Base-by-base conservation (phyloP, 2,113 vertebrate genomes). In the Paraplagusia blochii region DNA sequence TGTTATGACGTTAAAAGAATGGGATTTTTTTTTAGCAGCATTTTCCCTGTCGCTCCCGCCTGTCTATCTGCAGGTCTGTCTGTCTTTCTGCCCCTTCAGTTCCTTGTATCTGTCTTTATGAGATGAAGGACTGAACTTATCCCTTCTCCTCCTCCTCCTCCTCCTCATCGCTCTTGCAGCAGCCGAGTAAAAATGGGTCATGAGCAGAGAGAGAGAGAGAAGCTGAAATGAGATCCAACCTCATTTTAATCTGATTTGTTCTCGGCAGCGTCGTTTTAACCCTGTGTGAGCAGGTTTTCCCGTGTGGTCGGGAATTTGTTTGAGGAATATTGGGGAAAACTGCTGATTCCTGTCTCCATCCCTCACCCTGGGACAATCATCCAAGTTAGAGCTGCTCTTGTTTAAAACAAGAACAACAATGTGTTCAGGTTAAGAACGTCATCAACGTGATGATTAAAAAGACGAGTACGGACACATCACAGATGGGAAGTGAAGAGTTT, bases 181-280 rank as follows among this genome's bases (percentile, higher is more conserved):
- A 63, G 72, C 65, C 17, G 63, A 66, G 76, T 58, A 85, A 29
- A 88, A 85, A 83, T 87, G 76, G 81, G 84, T 88, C 84, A 87
- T 43, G 77, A 78, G 72, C 80, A 77, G 72, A 76, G 77, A 72
- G 71, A 81, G 75, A 80, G 70, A 76, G 74, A 81, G 72, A 86
- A 79, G 80, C 69, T 76, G 72, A 86, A 83, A 77, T 58, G 62
- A 84, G 79, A 83, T 72, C 80, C 70, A 80, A 79, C 83, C 82
- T 83, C 67, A 73, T 86, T 86, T 86, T 82, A 82, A 77, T 80
- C 71, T 67, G 73, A 78, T 84, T 81, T 84, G 63, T 69, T 53
- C 66, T 69, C 73, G 63, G 81, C 81, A 81, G 70, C 22, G 22
- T 74, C 75, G 72, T 87, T 83, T 83, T 82, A 87, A 85, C 80